These are phyloP conservation scores for Symphodus melops DNA, from an alignment of 2,113 vertebrate species.

Conservation along the genomic window DNA sequence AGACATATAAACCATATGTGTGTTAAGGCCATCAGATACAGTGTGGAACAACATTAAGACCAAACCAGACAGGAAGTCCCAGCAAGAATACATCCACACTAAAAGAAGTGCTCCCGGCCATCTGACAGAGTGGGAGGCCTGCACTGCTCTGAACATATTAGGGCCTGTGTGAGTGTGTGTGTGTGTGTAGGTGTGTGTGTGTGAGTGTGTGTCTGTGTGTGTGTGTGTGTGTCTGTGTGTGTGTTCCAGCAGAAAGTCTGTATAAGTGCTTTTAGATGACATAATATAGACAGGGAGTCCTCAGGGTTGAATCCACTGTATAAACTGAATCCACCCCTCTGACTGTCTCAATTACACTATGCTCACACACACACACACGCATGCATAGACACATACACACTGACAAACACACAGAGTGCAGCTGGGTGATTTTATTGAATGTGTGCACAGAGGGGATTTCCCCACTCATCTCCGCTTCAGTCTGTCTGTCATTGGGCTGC, in stretches of 20 bases:
- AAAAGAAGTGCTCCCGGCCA: constrained; percentile 60
- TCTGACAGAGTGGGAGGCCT: constrained; percentile 58
- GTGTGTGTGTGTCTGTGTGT: constrained; percentile 17
- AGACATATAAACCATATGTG: constrained; percentile 49
- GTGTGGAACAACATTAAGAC: constrained; percentile 53
- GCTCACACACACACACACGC: not conserved
- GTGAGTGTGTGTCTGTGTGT: constrained; percentile 28
- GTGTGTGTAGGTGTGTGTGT: constrained; percentile 21
- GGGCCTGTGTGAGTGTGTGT: constrained; percentile 23
- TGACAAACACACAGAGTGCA: constrained; percentile 51
- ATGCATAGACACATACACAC: constrained; percentile 21
- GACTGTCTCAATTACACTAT: constrained; percentile 69
- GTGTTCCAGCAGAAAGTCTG: constrained; percentile 59
- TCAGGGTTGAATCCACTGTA: constrained; percentile 64
- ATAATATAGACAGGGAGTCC: constrained; percentile 74
- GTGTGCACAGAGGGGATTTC: constrained; percentile 77
- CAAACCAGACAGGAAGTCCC: constrained; percentile 52
- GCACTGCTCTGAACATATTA: constrained; percentile 56
- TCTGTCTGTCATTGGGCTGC: constrained; percentile 77
- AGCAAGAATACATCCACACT: constrained; percentile 54
- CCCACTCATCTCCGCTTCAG: constrained; percentile 78
- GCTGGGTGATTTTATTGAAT: constrained; percentile 75
- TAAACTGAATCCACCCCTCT: constrained; percentile 72
- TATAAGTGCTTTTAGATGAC: constrained; percentile 73
- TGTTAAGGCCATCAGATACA: constrained; percentile 55